These are phyloP conservation scores for Gulo gulo DNA, from an alignment of 2,113 vertebrate genomes.

Conservation along the genomic window DNA sequence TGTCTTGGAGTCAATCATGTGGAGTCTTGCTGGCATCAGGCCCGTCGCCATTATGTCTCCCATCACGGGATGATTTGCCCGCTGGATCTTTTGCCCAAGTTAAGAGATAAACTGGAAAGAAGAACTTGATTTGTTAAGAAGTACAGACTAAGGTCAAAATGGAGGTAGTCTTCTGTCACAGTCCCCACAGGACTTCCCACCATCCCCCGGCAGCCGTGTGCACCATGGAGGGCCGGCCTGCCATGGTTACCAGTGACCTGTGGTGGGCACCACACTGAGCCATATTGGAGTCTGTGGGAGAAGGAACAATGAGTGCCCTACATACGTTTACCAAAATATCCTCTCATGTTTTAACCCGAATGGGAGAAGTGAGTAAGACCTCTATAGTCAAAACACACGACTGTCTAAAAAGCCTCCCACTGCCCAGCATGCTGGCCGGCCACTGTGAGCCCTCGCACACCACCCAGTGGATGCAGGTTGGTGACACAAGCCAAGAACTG, in stretches of 20 bases:
- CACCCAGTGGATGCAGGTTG: accelerated
- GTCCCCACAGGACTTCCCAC: not conserved
- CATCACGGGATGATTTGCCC: not conserved
- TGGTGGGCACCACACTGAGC: not conserved
- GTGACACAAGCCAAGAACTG: not conserved
- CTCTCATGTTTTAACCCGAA: not conserved
- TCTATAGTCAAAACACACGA: not conserved
- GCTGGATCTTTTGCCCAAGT: not conserved
- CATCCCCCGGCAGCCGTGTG: not conserved
- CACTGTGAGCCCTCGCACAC: too few relatives aligned
- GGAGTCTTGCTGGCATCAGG: not conserved
- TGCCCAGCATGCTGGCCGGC: accelerated
- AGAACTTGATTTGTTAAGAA: not conserved
- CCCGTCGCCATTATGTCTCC: not conserved
- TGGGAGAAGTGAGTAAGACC: not conserved
- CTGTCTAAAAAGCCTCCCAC: not conserved
- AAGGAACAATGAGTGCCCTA: not conserved
- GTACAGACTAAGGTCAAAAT: not conserved
- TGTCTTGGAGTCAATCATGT: not conserved
- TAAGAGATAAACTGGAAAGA: not conserved
- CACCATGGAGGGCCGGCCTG: not conserved
- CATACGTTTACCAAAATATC: not conserved
- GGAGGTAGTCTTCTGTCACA: not conserved
- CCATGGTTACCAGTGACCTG: not conserved
- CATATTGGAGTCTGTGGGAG: not conserved